phyloP scores from a whole-genome alignment of 2,113 vertebrate genomes.

The Gobius niger region DNA sequence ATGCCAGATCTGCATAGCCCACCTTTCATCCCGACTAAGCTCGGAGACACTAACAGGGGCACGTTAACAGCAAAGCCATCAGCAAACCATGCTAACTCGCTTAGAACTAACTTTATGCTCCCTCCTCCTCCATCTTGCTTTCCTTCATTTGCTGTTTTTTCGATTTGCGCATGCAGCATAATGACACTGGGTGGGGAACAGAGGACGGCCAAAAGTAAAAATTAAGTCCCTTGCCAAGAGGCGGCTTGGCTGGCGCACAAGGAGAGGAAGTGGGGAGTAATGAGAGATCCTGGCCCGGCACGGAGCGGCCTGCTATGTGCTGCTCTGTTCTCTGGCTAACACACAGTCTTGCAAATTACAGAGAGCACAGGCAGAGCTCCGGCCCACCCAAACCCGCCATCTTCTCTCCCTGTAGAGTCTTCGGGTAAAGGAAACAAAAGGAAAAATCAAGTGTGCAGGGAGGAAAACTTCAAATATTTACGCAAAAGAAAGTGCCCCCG shows the following conservation, averaged over 20 bases:
- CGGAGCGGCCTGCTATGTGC: conserved; percentile 59
- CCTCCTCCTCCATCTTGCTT: conserved; percentile 21
- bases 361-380: conserved; percentile 68
- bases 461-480: conserved; percentile 1
- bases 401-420: conserved; percentile 55
- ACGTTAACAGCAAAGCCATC: no score
- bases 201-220: conserved; percentile 89
- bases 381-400: conserved; percentile 73
- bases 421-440: conserved; percentile 25
- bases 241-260: conserved; percentile 81
- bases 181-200: conserved; percentile 90
- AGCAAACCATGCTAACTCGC: background rate
- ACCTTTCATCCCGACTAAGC: conserved; percentile 39
- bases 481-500: background rate
- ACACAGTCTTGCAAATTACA: conserved; percentile 77
- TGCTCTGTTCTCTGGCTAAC: conserved; percentile 59
- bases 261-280: conserved; percentile 82
- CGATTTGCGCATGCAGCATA: conserved; percentile 85
- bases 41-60: conserved; percentile 9
- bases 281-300: conserved; percentile 78
- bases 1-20: conserved; percentile 48
- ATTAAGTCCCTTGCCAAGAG: conserved; percentile 84
- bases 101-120: conserved; percentile 22
- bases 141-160: conserved; percentile 65
- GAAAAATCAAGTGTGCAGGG: conserved; percentile 10